Evolutionary conservation across 2,113 vertebrate species (phyloP), one percentile per base, ranked within the genome.

Genomic region (Scophthalmus maximus): DNA sequence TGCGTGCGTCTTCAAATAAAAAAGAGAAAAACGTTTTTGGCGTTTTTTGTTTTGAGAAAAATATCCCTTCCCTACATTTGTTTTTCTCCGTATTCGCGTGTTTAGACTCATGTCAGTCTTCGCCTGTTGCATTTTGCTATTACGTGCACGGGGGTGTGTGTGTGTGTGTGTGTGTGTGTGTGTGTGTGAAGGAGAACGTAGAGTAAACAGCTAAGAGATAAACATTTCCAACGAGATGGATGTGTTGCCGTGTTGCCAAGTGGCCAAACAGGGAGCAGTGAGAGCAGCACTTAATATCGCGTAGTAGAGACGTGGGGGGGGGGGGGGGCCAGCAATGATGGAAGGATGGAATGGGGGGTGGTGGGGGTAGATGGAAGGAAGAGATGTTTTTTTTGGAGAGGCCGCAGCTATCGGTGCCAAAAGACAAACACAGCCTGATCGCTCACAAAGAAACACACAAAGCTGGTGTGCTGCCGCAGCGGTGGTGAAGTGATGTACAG

Each of bases 181-280:
- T 76, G 25, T 67, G 61, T 70, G 34, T 73, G 67, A 32, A 67
- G 44, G 22, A 62, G 51, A 62, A 58, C 68, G 53, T 36, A 38
- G 56, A 40, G 52, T 72, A 78, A 87, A 87, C 73, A 68, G 66
- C 73, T 82, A 36, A 38, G 53, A 85, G 70, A 85, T 89, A 87
- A 88, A 83, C 78, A 81, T 77, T 87, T 86, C 74, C 71, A 82
- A 65, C 66, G 67, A 76, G 82, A 83, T 72, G 65, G 56, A 85
- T 85, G 69, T 68, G 66, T 67, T 79, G 69, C 68, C 64, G 38
- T 4, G 4, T 51, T 85, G 81, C 88, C 82, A 90, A 88, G 83
- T 67, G 53, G 76, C 70, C 82, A 73, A 80, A 83, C 64, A 80
- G 68, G 68, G 82, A 83, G 81, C 59, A 64, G 42, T 20, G 71